Percentiles rank a stretch among this genome's conserved stretches.
Conservation (phyloP, 2,113 vertebrate species). For the Phaetusa simplex region DNA sequence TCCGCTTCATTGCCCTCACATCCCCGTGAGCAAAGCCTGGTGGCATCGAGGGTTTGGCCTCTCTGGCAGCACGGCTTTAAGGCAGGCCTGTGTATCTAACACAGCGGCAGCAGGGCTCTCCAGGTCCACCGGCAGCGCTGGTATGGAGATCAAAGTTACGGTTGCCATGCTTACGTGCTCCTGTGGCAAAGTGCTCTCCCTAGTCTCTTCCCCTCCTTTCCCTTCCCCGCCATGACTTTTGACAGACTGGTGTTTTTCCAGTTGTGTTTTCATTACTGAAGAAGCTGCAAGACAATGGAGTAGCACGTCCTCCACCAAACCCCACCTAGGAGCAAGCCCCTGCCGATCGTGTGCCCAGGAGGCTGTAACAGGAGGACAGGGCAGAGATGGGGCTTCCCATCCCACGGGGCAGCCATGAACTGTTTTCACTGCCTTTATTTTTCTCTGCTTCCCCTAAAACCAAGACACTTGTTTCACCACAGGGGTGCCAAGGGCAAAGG, state of each 20-base stretch:
- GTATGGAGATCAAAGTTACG: not conserved
- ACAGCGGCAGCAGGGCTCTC: not conserved
- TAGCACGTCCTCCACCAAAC: not conserved
- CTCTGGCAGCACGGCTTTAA: not conserved
- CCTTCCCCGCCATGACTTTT: not conserved
- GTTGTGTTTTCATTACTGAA: not conserved
- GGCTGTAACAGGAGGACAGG: not conserved
- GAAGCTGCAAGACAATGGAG: not conserved
- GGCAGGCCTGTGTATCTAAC: not conserved
- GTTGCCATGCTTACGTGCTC: not conserved
- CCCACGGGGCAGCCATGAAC: not conserved
- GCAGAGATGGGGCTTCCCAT: not conserved
- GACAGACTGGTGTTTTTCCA: not conserved
- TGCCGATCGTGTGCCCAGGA: rapidly evolving
- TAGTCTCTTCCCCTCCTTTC: not conserved
- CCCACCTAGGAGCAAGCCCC: not conserved
- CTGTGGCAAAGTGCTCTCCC: not conserved
- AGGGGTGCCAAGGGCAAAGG: not conserved
- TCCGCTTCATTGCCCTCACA: not conserved
- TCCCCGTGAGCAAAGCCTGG: not conserved
- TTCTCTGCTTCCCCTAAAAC: not conserved
- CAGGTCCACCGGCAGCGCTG: rapidly evolving
- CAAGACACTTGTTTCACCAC: not conserved
- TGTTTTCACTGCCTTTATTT: not conserved
- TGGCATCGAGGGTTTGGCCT: not conserved